A percentile compares a stretch with the other conserved stretches of the same genome.
Evolutionary conservation across 2,888 invertebrate species (phyloP).

Genomic region (Ditula angustiorana): DNA sequence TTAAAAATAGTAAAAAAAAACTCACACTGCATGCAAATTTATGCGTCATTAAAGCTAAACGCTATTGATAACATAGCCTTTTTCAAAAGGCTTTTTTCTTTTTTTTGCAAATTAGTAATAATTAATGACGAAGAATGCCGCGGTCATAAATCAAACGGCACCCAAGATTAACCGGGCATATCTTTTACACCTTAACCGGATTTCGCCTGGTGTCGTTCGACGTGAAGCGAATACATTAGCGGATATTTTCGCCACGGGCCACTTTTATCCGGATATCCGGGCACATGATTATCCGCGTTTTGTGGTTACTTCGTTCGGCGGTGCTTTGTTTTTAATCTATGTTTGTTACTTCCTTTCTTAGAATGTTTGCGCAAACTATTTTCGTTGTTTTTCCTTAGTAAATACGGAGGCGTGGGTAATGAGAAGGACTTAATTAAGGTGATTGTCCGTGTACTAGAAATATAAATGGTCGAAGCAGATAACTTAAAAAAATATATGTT

Average conservation of each 20-base stretch:
- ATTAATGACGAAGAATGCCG: constrained; percentile 61
- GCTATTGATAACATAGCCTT: too few relatives aligned
- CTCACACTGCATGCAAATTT: too few relatives aligned
- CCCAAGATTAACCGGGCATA: constrained; percentile 76
- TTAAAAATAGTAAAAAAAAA: too few relatives aligned
- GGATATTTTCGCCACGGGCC: constrained; percentile 54
- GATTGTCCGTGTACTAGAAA: neutral
- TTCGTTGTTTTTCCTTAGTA: constrained; percentile 7
- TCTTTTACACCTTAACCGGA: constrained; percentile 77
- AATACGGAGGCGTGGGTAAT: neutral
- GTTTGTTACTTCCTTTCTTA: constrained; percentile 33
- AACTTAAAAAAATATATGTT: too few relatives aligned
- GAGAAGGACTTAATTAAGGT: neutral
- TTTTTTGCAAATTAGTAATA: constrained; percentile 39
- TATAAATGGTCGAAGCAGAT: too few relatives aligned
- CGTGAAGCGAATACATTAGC: constrained; percentile 79
- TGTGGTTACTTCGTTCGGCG: constrained; percentile 48
- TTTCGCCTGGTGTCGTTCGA: constrained; percentile 75
- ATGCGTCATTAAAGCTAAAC: too few relatives aligned
- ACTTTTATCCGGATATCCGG: constrained; percentile 64
- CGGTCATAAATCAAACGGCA: constrained; percentile 74
- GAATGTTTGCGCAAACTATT: constrained; percentile 24
- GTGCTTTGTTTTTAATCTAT: constrained; percentile 42
- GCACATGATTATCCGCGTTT: constrained; percentile 65
- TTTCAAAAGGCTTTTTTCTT: neutral